These are phyloP conservation scores for Psettodes erumei DNA, from an alignment of 2,113 vertebrate species.

Conservation along the genomic window DNA sequence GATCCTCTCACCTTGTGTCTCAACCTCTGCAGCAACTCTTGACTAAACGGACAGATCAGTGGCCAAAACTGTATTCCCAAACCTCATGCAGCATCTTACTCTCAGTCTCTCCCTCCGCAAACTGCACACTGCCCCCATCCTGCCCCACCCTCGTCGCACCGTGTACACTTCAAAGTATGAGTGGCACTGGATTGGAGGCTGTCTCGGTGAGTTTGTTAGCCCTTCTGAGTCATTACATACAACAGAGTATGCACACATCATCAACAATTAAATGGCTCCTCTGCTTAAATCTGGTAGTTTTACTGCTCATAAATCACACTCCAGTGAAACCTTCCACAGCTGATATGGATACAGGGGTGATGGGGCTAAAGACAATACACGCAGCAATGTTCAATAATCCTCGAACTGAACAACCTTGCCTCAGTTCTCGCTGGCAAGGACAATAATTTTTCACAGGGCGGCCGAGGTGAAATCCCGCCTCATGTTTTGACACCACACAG, in stretches of 20 bases:
- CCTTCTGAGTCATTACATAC: not conserved
- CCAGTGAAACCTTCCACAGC: not conserved
- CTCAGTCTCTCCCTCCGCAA: not conserved
- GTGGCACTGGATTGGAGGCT: constrained; percentile 1
- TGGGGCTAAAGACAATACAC: constrained; percentile 5
- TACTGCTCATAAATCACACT: not conserved
- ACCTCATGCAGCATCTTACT: not conserved
- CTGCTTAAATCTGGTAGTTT: not conserved
- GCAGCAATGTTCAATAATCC: constrained; percentile 27
- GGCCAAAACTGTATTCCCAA: not conserved
- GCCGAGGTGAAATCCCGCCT: not conserved
- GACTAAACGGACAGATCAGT: not conserved
- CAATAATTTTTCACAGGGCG: constrained; percentile 14
- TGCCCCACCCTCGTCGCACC: not conserved
- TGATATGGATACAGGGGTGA: not conserved
- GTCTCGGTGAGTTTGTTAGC: not conserved
- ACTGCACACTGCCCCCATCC: not conserved
- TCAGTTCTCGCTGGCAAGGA: constrained; percentile 14
- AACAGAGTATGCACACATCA: too few relatives aligned
- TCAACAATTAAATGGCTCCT: not conserved
- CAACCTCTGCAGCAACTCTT: not conserved
- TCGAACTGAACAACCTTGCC: constrained; percentile 23
- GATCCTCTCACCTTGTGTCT: too few relatives aligned
- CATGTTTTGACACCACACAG: constrained; percentile 23
- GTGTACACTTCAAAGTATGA: not conserved